These are phyloP conservation scores for Pseudotriccus pelzelni DNA, from an alignment of 2,797 vertebrate genomes.

Conservation along the genomic window DNA sequence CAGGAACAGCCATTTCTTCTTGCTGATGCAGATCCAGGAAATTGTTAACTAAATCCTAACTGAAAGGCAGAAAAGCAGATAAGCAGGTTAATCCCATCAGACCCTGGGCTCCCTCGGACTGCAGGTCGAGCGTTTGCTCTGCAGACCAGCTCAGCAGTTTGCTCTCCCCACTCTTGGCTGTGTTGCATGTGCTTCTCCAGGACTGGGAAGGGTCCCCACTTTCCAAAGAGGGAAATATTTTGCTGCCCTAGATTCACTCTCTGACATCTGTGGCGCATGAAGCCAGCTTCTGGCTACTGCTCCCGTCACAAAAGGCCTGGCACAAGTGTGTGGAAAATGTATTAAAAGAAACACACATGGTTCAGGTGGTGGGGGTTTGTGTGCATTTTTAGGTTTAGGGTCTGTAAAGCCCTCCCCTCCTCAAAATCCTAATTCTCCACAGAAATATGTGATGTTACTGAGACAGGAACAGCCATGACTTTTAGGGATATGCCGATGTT, in stretches of 20 bases:
- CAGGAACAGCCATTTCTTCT: constrained; percentile 6
- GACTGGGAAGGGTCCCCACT: neutral
- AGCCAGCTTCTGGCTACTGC: neutral
- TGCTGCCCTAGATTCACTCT: neutral
- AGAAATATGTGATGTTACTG: neutral
- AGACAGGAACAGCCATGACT: neutral
- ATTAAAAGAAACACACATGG: rapidly evolving
- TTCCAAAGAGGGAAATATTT: neutral
- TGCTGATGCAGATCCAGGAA: constrained; percentile 57
- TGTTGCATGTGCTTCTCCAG: neutral
- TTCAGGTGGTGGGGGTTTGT: neutral
- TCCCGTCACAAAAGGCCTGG: neutral
- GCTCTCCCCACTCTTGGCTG: neutral
- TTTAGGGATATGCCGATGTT: neutral
- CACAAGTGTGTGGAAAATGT: neutral
- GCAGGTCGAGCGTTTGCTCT: constrained; percentile 4
- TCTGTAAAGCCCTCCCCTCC: neutral
- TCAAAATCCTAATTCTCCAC: neutral
- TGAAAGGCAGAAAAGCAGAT: constrained; percentile 51
- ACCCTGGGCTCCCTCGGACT: neutral
- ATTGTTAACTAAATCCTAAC: constrained; percentile 60
- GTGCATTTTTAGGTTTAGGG: neutral
- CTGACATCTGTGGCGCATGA: neutral
- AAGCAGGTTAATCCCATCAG: constrained; percentile 61
- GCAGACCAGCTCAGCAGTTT: constrained; percentile 68